phyloP scores from a whole-genome alignment of 2,113 vertebrate species.

The Aleadryas rufinucha region DNA sequence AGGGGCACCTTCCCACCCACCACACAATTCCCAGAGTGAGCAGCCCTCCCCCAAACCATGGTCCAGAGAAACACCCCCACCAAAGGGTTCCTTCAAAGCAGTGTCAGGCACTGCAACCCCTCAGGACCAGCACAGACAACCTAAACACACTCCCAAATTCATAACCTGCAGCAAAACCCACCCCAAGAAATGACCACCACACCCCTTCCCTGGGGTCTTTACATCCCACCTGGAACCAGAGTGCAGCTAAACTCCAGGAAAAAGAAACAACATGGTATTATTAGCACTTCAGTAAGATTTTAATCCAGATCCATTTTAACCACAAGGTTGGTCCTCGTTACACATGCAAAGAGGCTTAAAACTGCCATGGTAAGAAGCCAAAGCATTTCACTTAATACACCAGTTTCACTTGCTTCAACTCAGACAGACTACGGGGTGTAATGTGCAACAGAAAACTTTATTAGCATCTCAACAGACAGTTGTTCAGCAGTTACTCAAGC shows the following conservation, averaged over 20 bases:
- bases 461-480: conserved; percentile 72
- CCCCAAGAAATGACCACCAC: rapidly evolving
- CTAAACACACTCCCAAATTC: rapidly evolving
- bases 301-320: neutral
- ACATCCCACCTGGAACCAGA: rapidly evolving
- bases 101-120: rapidly evolving
- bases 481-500: conserved; percentile 64
- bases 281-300: conserved; percentile 2
- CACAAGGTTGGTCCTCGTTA: neutral
- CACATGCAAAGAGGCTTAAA: neutral
- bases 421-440: neutral
- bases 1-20: neutral
- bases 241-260: neutral
- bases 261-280: neutral
- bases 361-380: neutral
- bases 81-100: rapidly evolving
- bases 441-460: conserved; percentile 79
- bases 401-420: neutral
- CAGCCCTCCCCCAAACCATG: rapidly evolving
- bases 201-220: rapidly evolving
- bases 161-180: rapidly evolving
- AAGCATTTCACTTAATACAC: neutral
- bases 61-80: rapidly evolving
- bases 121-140: rapidly evolving
- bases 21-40: rapidly evolving